phyloP scores from a whole-genome alignment of 2,113 vertebrate species.

The Onychostruthus taczanowskii region DNA sequence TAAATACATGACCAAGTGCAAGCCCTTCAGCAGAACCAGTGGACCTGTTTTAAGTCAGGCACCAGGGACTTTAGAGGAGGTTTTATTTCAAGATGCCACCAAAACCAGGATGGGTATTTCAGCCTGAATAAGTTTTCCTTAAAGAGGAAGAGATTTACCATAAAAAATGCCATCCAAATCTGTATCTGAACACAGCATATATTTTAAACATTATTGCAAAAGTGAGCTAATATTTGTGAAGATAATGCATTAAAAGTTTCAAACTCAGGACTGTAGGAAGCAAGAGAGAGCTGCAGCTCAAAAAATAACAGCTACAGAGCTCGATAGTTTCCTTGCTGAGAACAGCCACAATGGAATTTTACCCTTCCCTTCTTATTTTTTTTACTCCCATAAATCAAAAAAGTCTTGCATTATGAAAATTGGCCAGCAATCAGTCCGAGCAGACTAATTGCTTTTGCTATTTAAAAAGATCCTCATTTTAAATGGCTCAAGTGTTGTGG shows the following conservation, averaged over 20 bases:
- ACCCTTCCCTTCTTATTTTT: neutral
- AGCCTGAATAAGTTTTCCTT: neutral
- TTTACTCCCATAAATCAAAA: slow-evolving; percentile 38
- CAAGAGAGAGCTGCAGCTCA: neutral
- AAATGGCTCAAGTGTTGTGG: slow-evolving; percentile 62
- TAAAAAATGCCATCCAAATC: neutral
- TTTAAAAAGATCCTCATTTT: slow-evolving; percentile 60
- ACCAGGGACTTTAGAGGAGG: neutral
- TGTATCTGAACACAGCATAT: neutral
- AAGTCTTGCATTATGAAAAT: slow-evolving; percentile 33
- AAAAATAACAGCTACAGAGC: neutral
- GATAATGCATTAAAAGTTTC: neutral
- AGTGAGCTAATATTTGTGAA: neutral
- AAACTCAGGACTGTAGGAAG: neutral
- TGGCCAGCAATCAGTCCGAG: slow-evolving; percentile 42
- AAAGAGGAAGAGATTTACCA: neutral
- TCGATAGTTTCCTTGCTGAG: neutral
- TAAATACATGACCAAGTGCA: neutral
- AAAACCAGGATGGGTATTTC: neutral
- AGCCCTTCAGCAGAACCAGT: neutral
- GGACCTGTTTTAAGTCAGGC: neutral
- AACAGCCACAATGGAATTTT: neutral
- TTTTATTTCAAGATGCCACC: neutral
- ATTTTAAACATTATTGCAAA: neutral
- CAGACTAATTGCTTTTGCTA: slow-evolving; percentile 59